Evolutionary conservation across 2,113 vertebrate species (phyloP).

Genomic region (Neotragus moschatus): DNA sequence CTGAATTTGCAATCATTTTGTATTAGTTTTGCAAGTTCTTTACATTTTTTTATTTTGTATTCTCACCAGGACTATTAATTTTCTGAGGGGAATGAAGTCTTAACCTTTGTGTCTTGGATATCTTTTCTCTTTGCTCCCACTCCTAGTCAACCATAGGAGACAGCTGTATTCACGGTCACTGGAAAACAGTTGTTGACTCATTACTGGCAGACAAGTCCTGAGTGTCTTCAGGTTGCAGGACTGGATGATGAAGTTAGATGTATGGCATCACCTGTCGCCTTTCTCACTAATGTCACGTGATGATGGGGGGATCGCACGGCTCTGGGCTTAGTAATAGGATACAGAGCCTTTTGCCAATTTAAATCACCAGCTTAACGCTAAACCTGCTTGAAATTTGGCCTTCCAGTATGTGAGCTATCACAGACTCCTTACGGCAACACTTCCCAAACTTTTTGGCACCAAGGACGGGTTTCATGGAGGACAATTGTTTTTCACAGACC

Average conservation of each 20-base stretch:
- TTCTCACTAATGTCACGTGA: background rate
- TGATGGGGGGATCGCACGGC: background rate
- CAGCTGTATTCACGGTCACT: background rate
- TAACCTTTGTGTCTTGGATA: background rate
- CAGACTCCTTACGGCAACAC: background rate
- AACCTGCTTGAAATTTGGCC: background rate
- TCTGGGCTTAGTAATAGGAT: constrained; percentile 47
- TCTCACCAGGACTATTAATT: background rate
- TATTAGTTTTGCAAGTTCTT: constrained; percentile 9
- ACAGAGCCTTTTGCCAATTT: constrained; percentile 55
- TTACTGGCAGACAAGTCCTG: background rate
- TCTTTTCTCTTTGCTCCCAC: background rate
- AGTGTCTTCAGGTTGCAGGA: background rate
- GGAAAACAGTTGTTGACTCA: background rate
- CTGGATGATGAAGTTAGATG: background rate
- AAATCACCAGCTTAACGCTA: constrained; percentile 61
- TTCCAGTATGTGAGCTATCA: background rate
- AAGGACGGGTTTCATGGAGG: background rate
- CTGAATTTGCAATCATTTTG: background rate
- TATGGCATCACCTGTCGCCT: background rate
- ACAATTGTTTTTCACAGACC: background rate
- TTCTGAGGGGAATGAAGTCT: background rate
- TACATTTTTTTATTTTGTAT: background rate
- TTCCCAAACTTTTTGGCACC: background rate
- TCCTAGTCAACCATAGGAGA: background rate